Evolutionary conservation across 2,113 vertebrate species (phyloP), one percentile per base, ranked within the genome.

Genomic region (Nicator chloris): DNA sequence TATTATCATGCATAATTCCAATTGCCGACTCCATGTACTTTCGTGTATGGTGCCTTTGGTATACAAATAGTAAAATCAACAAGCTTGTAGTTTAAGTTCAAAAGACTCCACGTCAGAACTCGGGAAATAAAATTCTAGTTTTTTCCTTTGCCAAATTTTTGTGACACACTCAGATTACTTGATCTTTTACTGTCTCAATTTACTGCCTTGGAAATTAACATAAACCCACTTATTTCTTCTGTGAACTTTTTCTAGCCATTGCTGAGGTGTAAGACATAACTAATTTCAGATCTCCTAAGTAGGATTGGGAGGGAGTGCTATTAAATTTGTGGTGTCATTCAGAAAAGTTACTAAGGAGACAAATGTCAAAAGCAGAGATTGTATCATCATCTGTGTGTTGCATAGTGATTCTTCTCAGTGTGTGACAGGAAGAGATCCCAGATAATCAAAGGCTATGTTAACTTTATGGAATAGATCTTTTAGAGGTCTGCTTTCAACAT

Each of bases 11-110:
- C 14, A 1, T 39, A 5, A 57, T 53, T 45, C 30, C 12, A 47
- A 4, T 50, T 68, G 63, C 49, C 35, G 17, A 51, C 13, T 82
- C 30, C 0, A 0, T 2, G 2, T 60, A 2, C 35, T 50, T 66
- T 15, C 28, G 39, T 59, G 6, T 33, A 13, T 10, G 2, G 30
- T 90, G 39, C 20, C 11, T 64, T 64, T 82, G 21, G 47, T 61
- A 21, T 60, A 51, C 47, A 76, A 68, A 15, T 28, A 4, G 26
- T 39, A 60, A 79, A 90, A 68, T 33, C 11, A 59, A 50, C 12
- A 12, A 27, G 51, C 15, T 71, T 15, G 4, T 35, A 59, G 19
- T 6, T 56, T 16, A 47, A 54, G 8, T n/a, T 81, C 42, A 22
- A 19, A 85, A 71, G 13, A 3, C 12, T 61, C 4, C 23, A 15